Base-by-base conservation (phyloP, 2,113 vertebrate genomes). In the Lophochroa leadbeateri region DNA sequence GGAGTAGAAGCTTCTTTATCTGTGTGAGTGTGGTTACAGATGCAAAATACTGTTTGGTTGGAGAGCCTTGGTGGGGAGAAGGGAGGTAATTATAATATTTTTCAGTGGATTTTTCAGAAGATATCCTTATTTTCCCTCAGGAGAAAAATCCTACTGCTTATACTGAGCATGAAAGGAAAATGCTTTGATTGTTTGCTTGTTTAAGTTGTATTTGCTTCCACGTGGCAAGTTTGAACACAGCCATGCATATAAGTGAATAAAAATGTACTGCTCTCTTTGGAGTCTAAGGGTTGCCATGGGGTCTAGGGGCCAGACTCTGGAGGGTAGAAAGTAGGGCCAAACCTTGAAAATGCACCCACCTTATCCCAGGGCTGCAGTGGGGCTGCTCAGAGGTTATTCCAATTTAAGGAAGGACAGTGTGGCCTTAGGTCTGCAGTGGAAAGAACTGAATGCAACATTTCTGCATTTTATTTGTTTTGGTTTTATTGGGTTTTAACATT, bases 231-330 rank as follows among this genome's bases (percentile, higher is more conserved):
- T 78, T 65, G 65, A 47, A 28, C 16, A 1, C 23, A 35, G 52
- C n/a, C 16, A 1, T 13, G 16, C 3, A 1, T 27, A 1, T 18
- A 17, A 37, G 31, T 1, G 8, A 47, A 16, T 6, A 33, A 64
- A 70, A 37, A 37, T 4, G 19, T 24, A 21, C 21, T 15, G 23
- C 8, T n/a, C 33, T 24, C 33, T 39, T 47, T 3, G 4, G n/a
- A 37, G 13, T 7, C 6, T 27, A 39, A 35, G 68, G 7, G 15
- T 5, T 70, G 13, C 47, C 8, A 2, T 43, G 53, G 49, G 60
- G 25, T 24, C 68, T 20, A 41, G 29, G 49, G 33, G 20, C 7
- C 29, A 46, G 75, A 21, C 31, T 49, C 64, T 35, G 33, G 29
- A n/a, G 46, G 11, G n/a, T 10, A 10, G 29, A 21, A 13, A 3